phyloP scores from a whole-genome alignment of 2,888 invertebrate genomes.

The Carcina quercana region DNA sequence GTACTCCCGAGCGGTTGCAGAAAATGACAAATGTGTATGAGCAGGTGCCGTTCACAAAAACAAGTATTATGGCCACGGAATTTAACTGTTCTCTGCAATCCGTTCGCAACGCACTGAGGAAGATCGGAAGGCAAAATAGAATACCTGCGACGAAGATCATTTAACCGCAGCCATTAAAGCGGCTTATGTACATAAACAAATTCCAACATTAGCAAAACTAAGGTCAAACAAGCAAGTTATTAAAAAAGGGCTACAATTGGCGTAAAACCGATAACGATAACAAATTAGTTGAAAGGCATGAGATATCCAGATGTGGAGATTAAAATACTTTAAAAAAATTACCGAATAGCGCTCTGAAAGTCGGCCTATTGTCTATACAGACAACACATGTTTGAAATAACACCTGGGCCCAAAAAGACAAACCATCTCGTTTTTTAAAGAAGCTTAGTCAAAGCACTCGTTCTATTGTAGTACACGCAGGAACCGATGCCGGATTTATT shows the following conservation, averaged over 20 bases:
- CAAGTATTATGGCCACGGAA: background rate
- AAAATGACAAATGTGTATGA: background rate
- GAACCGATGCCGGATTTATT: constrained; percentile 19
- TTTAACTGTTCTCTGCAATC: background rate
- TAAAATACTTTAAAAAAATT: constrained; percentile 16
- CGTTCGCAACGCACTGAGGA: background rate
- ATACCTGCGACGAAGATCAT: too few relatives aligned
- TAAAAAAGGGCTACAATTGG: constrained; percentile 17
- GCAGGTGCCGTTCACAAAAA: background rate
- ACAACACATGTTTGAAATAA: constrained; percentile 16
- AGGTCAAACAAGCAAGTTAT: constrained; percentile 1
- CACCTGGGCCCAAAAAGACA: constrained; percentile 12
- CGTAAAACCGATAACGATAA: constrained; percentile 15
- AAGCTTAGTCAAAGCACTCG: constrained; percentile 16
- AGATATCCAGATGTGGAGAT: constrained; percentile 17
- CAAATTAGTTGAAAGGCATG: constrained; percentile 16
- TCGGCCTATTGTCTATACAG: constrained; percentile 20
- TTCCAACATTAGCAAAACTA: constrained; percentile 8
- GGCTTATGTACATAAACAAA: constrained; percentile 9
- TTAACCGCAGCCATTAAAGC: too few relatives aligned
- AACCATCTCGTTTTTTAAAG: constrained; percentile 12
- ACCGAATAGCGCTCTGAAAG: constrained; percentile 13
- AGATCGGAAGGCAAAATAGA: constrained; percentile 17
- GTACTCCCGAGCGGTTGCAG: background rate
- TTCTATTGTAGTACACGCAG: too few relatives aligned